Conservation (phyloP, 1,140 invertebrate genomes). For the Pogonognathellus flavescens region DNA sequence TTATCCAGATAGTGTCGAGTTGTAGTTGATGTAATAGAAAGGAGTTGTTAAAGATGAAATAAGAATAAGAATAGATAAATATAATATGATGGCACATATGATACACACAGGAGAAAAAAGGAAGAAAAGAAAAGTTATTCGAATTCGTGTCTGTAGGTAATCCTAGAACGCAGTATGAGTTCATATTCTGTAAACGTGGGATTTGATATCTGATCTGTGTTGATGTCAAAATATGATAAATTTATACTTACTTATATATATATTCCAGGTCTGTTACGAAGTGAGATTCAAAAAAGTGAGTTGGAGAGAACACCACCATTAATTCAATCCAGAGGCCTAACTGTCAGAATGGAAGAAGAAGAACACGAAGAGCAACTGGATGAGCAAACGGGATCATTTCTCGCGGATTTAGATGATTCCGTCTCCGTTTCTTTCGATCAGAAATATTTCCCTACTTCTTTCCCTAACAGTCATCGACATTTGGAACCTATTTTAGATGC, state of each 20-base stretch:
- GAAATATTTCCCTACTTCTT: constrained; percentile 8
- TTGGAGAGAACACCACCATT: constrained; percentile 44
- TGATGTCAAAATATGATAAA: constrained; percentile 48
- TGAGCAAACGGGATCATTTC: constrained; percentile 37
- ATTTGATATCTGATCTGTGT: constrained; percentile 41
- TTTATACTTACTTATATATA: neutral
- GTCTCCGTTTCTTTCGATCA: constrained; percentile 42
- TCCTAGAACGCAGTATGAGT: constrained; percentile 15
- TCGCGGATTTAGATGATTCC: constrained; percentile 17
- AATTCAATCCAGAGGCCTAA: constrained; percentile 17
- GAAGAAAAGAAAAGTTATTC: neutral
- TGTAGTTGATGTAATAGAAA: neutral
- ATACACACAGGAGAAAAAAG: neutral
- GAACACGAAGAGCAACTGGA: constrained; percentile 34
- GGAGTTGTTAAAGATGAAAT: neutral
- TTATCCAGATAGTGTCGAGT: neutral
- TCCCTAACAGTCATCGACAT: constrained; percentile 15
- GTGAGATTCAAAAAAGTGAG: constrained; percentile 48
- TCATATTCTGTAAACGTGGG: constrained; percentile 21
- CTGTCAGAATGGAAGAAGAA: constrained; percentile 41
- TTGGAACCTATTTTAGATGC: constrained; percentile 62
- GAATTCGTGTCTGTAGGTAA: constrained; percentile 18
- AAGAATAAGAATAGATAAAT: neutral
- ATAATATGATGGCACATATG: too few relatives aligned
- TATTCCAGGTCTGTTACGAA: constrained; percentile 34